phyloP scores from a whole-genome alignment of 2,797 vertebrate genomes.

The Spinibarbus caldwelli region DNA sequence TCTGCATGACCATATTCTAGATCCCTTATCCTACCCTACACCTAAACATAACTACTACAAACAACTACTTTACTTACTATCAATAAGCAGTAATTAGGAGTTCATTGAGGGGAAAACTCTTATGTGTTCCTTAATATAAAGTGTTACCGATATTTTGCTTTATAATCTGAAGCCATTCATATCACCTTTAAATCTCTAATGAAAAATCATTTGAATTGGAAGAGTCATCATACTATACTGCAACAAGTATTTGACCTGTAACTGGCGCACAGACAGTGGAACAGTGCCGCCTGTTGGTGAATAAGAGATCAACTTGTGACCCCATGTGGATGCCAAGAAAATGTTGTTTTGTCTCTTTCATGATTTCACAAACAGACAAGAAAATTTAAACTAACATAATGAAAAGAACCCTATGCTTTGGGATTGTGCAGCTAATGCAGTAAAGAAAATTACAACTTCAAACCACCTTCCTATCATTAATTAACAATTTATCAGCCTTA shows the following conservation, averaged over 20 bases:
- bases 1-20: not conserved
- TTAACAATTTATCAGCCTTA: not conserved
- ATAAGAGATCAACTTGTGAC: not conserved
- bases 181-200: not conserved
- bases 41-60: not conserved
- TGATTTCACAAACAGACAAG: not conserved
- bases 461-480: not conserved
- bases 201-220: not conserved
- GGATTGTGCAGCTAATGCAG: not conserved
- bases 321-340: not conserved
- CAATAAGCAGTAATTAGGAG: not conserved
- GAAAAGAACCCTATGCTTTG: not conserved
- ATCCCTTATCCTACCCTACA: not conserved
- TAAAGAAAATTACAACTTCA: not conserved
- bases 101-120: not conserved
- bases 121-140: not conserved
- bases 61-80: not conserved
- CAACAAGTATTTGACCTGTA: not conserved
- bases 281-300: constrained; percentile 54
- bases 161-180: not conserved
- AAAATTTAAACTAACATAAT: not conserved
- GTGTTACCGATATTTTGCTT: not conserved
- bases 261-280: constrained; percentile 9
- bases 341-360: not conserved
- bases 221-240: not conserved